phyloP scores from a whole-genome alignment of 2,888 invertebrate species.

The Drosophila flavopinicola region DNA sequence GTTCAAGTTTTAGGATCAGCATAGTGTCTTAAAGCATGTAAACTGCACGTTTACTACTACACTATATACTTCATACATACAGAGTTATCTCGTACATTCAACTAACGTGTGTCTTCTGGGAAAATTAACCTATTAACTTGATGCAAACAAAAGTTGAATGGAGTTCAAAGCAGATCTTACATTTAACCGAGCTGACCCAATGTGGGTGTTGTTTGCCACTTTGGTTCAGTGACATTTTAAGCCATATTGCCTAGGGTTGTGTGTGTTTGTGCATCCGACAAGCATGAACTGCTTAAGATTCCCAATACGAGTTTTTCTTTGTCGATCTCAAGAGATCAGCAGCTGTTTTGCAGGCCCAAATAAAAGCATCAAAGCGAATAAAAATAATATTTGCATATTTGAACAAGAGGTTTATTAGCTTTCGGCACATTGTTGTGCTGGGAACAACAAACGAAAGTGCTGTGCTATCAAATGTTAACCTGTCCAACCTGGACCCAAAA shows the following conservation, averaged over 20 bases:
- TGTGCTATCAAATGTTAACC: slow-evolving; percentile 60
- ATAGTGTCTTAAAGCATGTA: slow-evolving; percentile 7
- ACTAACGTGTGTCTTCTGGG: slow-evolving; percentile 39
- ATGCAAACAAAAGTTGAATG: slow-evolving; percentile 35
- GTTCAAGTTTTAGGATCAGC: slow-evolving; percentile 49
- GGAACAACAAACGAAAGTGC: slow-evolving; percentile 73
- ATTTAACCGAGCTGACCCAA: slow-evolving; percentile 1
- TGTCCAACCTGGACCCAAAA: slow-evolving; percentile 55
- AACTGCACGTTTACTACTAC: slow-evolving; percentile 9
- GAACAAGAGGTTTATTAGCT: slow-evolving; percentile 55
- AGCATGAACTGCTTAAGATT: slow-evolving; percentile 13
- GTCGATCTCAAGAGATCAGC: slow-evolving; percentile 28
- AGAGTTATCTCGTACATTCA: slow-evolving; percentile 12
- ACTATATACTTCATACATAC: not conserved
- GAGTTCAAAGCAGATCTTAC: slow-evolving; percentile 30
- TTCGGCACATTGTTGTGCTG: slow-evolving; percentile 55
- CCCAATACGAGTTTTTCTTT: slow-evolving; percentile 35
- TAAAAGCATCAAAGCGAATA: slow-evolving; percentile 49
- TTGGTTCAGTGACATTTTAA: slow-evolving; percentile 56
- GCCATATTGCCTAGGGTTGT: slow-evolving; percentile 5
- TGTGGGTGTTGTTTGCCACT: slow-evolving; percentile 45
- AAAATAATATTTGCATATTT: slow-evolving; percentile 68
- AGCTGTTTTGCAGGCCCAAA: slow-evolving; percentile 37
- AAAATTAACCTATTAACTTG: slow-evolving; percentile 41
- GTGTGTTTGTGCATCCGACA: slow-evolving; percentile 1